Evolutionary conservation across 2,113 vertebrate genomes (phyloP).

Genomic region (Aspiorhynchus laticeps): DNA sequence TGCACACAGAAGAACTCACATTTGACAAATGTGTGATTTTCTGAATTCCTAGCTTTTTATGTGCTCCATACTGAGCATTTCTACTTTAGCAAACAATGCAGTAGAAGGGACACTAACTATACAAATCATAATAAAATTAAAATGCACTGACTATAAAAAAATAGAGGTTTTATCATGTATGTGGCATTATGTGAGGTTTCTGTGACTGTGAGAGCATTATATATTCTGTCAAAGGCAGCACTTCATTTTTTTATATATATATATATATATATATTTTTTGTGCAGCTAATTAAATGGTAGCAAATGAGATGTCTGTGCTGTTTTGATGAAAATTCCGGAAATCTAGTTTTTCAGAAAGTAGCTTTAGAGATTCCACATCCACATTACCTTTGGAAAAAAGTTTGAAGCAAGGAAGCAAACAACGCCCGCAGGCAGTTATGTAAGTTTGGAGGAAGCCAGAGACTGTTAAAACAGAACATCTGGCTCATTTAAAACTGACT

Average conservation of each 20-base stretch:
- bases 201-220: neutral
- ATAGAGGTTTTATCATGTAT: neutral
- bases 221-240: neutral
- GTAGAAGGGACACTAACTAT: neutral
- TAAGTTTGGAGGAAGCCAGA: constrained; percentile 47
- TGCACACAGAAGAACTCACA: neutral
- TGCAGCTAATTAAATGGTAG: neutral
- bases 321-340: neutral
- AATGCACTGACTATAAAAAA: neutral
- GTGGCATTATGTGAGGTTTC: neutral
- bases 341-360: neutral
- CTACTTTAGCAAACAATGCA: neutral
- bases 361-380: constrained; percentile 17
- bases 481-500: constrained; percentile 44
- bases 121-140: neutral
- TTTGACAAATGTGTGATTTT: neutral
- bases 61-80: neutral
- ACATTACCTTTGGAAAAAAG: constrained; percentile 43
- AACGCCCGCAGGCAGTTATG: constrained; percentile 50
- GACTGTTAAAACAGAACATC: constrained; percentile 48
- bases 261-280: too few relatives aligned
- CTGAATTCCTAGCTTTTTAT: neutral
- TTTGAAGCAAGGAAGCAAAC: constrained; percentile 46
- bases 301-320: neutral
- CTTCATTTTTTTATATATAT: neutral